Conservation (phyloP, 1,140 invertebrate genomes). For the Drosophila chauvacae region DNA sequence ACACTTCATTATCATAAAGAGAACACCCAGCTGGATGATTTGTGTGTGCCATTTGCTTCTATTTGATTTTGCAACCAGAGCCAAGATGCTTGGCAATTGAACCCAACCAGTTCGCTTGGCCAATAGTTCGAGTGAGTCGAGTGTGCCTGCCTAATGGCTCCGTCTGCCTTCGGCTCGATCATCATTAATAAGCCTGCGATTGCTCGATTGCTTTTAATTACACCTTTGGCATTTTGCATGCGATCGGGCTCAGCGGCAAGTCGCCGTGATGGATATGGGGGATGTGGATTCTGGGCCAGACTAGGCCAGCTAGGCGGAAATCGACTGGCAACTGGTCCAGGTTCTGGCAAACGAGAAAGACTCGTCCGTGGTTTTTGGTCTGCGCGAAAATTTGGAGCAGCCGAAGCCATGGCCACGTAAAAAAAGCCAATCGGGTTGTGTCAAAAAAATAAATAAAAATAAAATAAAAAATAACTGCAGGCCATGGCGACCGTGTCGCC, state of each 20-base stretch:
- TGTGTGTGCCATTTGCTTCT: constrained; percentile 33
- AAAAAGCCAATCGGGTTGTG: constrained; percentile 59
- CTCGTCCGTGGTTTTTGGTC: constrained; percentile 50
- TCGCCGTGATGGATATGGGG: background rate
- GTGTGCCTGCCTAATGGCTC: constrained; percentile 58
- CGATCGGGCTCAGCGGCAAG: constrained; percentile 3
- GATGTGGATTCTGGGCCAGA: constrained; percentile 27
- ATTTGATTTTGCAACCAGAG: constrained; percentile 63
- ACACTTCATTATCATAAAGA: background rate
- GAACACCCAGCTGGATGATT: background rate
- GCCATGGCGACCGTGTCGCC: constrained; percentile 68
- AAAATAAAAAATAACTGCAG: constrained; percentile 64
- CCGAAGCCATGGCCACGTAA: constrained; percentile 69
- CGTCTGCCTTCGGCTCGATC: constrained; percentile 54
- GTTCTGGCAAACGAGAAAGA: constrained; percentile 67
- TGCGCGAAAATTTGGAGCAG: constrained; percentile 70
- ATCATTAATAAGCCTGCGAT: constrained; percentile 72
- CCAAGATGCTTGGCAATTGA: constrained; percentile 61
- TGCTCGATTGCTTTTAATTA: constrained; percentile 66
- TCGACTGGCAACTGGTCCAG: constrained; percentile 36
- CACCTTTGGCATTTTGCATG: constrained; percentile 78
- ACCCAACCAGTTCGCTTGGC: constrained; percentile 65
- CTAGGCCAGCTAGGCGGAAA: constrained; percentile 48
- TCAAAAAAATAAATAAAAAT: constrained; percentile 47
- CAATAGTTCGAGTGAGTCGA: constrained; percentile 33